Percentiles rank a stretch among this genome's conserved stretches.
Conservation (phyloP, 2,888 invertebrate species). For the Drosophila incognita region DNA sequence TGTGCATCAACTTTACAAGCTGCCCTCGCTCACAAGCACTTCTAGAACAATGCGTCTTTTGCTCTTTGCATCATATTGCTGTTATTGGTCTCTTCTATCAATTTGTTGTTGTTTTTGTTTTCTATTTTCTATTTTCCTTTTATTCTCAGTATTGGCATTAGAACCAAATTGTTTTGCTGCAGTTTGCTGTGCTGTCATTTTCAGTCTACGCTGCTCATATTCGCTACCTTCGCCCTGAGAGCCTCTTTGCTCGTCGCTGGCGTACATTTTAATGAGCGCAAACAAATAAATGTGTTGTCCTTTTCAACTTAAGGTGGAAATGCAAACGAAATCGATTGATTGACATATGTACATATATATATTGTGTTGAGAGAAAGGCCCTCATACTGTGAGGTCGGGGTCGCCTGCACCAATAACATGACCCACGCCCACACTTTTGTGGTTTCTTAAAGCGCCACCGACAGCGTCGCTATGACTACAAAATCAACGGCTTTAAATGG, state of each 20-base stretch:
- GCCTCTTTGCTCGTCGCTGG: conserved; percentile 30
- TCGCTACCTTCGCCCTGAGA: conserved; percentile 22
- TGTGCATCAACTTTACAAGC: background rate
- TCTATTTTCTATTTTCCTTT: no score
- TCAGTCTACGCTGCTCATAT: conserved; percentile 25
- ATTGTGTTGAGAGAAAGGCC: conserved; percentile 13
- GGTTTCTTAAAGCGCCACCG: conserved; percentile 51
- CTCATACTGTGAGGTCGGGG: conserved; percentile 19
- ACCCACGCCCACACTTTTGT: conserved; percentile 59
- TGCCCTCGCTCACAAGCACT: background rate
- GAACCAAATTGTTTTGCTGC: conserved; percentile 24
- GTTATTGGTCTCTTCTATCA: conserved; percentile 5
- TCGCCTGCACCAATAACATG: conserved; percentile 38
- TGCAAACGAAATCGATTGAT: conserved; percentile 65
- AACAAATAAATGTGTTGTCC: conserved; percentile 43
- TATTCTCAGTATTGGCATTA: background rate
- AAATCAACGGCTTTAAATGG: conserved; percentile 13
- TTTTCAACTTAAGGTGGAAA: conserved; percentile 49
- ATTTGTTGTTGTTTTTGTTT: background rate
- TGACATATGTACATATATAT: conserved; percentile 17
- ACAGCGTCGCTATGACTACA: conserved; percentile 12
- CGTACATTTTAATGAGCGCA: conserved; percentile 54
- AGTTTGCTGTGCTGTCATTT: conserved; percentile 34
- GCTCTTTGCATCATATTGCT: conserved; percentile 1
- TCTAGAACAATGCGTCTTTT: background rate